These are phyloP conservation scores for Pristionchus entomophagus DNA, from an alignment of 2,888 invertebrate genomes.

Conservation along the genomic window DNA sequence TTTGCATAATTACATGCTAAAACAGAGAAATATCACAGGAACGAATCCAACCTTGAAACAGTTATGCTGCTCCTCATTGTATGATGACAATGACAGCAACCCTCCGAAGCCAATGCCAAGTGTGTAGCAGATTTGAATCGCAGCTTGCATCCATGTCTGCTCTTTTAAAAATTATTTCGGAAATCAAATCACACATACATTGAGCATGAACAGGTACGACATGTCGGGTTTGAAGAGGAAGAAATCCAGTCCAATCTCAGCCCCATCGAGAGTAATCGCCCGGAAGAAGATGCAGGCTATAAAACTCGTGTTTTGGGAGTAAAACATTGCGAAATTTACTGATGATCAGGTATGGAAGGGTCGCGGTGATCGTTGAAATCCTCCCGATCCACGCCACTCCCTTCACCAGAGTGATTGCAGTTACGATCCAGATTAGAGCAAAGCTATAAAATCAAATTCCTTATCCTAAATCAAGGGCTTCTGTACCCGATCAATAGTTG, in stretches of 20 bases:
- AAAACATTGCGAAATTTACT: not conserved
- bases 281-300: slow-evolving; percentile 48
- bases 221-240: slow-evolving; percentile 45
- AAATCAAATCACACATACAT: no score
- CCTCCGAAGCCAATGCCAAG: slow-evolving; percentile 51
- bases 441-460: not conserved
- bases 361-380: slow-evolving; percentile 44
- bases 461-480: not conserved
- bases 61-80: slow-evolving; percentile 48
- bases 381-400: slow-evolving; percentile 45
- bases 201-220: slow-evolving; percentile 27
- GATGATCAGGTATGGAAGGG: slow-evolving; percentile 46
- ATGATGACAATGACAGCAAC: slow-evolving; percentile 49
- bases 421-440: slow-evolving; percentile 36
- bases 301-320: not conserved
- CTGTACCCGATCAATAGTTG: slow-evolving; percentile 37
- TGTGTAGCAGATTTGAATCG: slow-evolving; percentile 51
- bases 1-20: not conserved
- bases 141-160: slow-evolving; percentile 52
- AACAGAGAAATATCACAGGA: no score
- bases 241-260: slow-evolving; percentile 46
- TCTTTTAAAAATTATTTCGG: not conserved
- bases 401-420: slow-evolving; percentile 34
- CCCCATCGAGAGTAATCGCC: slow-evolving; percentile 48
- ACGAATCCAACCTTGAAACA: slow-evolving; percentile 20